Evolutionary conservation across 2,888 invertebrate species (phyloP).

Genomic region (Lycaena phlaeas): DNA sequence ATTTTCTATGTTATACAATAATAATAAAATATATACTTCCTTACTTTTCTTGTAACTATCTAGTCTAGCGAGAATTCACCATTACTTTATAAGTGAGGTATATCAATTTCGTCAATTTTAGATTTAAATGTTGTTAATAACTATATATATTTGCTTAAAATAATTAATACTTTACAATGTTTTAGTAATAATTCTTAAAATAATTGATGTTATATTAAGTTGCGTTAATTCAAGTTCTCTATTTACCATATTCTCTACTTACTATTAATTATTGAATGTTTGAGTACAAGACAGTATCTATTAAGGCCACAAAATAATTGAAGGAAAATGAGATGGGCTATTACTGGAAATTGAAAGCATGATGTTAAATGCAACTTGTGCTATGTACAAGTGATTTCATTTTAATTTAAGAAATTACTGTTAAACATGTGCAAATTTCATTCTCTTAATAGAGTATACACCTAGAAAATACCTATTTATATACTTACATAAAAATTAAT

Average conservation of each 20-base stretch:
- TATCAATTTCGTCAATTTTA: slow-evolving; percentile 73
- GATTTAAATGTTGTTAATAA: slow-evolving; percentile 56
- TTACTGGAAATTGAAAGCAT: too few species aligned
- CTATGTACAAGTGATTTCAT: background rate
- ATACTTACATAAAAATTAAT: slow-evolving; percentile 43
- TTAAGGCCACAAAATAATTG: background rate
- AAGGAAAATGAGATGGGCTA: too few species aligned
- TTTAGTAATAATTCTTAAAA: slow-evolving; percentile 14
- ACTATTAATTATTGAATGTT: slow-evolving; percentile 1
- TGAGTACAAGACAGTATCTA: background rate
- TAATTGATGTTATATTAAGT: slow-evolving; percentile 17
- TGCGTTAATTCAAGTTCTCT: slow-evolving; percentile 14
- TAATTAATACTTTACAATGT: too few species aligned
- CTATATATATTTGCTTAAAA: slow-evolving; percentile 27
- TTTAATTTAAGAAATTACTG: background rate
- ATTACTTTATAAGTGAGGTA: slow-evolving; percentile 60
- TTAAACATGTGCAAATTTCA: background rate
- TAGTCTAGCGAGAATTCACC: slow-evolving; percentile 41
- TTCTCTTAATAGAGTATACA: slow-evolving; percentile 54
- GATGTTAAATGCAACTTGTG: too few species aligned
- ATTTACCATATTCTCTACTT: slow-evolving; percentile 2
- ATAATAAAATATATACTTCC: slow-evolving; percentile 29
- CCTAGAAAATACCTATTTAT: slow-evolving; percentile 53
- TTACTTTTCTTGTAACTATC: slow-evolving; percentile 28
- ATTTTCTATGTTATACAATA: slow-evolving; percentile 25